Conservation (phyloP, 2,797 vertebrate genomes). For the Schizopygopsis malacanthus region DNA sequence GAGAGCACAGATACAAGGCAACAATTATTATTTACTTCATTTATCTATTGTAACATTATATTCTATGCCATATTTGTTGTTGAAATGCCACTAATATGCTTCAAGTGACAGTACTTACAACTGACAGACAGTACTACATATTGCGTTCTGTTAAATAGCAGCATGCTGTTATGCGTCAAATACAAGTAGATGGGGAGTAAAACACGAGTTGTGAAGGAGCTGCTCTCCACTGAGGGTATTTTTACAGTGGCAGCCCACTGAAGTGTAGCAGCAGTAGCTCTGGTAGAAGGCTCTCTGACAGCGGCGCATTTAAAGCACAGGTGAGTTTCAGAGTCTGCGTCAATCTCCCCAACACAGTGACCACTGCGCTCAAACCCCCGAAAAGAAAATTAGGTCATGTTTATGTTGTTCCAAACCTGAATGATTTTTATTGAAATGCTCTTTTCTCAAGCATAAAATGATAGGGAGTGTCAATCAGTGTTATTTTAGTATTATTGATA, state of each 20-base stretch:
- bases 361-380: not conserved
- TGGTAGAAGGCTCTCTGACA: constrained; percentile 35
- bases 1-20: not conserved
- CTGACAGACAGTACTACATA: constrained; percentile 3
- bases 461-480: not conserved
- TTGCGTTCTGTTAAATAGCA: constrained; percentile 14
- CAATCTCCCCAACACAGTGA: not conserved
- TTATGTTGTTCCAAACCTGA: not conserved
- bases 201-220: constrained; percentile 9
- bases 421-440: not conserved
- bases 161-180: constrained; percentile 30
- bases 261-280: constrained; percentile 40
- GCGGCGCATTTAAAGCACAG: constrained; percentile 45
- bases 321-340: constrained; percentile 38
- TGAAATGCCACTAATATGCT: not conserved
- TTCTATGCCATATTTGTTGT: not conserved
- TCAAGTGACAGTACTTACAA: constrained; percentile 25
- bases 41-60: constrained; percentile 3
- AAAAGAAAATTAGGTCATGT: not conserved
- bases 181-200: constrained; percentile 30
- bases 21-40: constrained; percentile 18
- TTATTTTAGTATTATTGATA: not conserved
- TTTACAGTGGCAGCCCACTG: constrained; percentile 22
- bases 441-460: not conserved
- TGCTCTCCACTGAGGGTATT: constrained; percentile 11